Base-by-base conservation (phyloP, 2,113 vertebrate genomes). In the Lichenostomus cassidix region DNA sequence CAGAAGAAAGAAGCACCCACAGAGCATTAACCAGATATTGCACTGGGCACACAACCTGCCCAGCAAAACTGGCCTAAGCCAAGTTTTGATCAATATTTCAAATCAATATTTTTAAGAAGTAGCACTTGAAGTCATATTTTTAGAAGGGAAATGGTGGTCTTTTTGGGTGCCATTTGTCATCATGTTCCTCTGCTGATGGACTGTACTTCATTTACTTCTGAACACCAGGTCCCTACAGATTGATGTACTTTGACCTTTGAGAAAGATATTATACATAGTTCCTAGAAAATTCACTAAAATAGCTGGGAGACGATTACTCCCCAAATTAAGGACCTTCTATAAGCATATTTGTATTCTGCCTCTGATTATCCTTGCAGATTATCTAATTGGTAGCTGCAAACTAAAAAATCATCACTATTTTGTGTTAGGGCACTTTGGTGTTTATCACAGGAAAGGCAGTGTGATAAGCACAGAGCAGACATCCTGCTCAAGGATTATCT, bases 251-350 rank as follows among this genome's bases (percentile, higher is more conserved):
- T 1, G 8, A 75, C 12, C 15, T 69, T 59, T 65, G 22, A 87
- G 49, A 39, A 78, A n/a, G 11, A 47, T 28, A 4, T n/a, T 60
- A 47, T 53, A 37, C 5, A 14, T 73, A 62, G 23, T 82, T 75
- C 23, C 10, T 8, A 42, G 20, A 78, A 74, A n/a, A 37, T n/a
- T 81, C 33, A 67, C n/a, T 67, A 49, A 49, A 78, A 78, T 46
- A 79, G 1, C 4, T 31, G 16, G 7, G 3, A 49, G 10, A 4
- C 8, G 1, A 2, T 60, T 53, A 20, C 5, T 76, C 8, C 23
- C 11, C 35, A 58, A 5, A 27, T 46, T n/a, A 76, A 53, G 18
- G 44, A 53, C 4, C 8, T 82, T 56, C 53, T 79, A 11, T 44
- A 59, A 33, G 16, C 3, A 59, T 29, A 47, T 59, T 69, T 64